A percentile compares a stretch with the other conserved stretches of the same genome.
phyloP scores from a whole-genome alignment of 2,888 invertebrate species.

The Elmis aenea region DNA sequence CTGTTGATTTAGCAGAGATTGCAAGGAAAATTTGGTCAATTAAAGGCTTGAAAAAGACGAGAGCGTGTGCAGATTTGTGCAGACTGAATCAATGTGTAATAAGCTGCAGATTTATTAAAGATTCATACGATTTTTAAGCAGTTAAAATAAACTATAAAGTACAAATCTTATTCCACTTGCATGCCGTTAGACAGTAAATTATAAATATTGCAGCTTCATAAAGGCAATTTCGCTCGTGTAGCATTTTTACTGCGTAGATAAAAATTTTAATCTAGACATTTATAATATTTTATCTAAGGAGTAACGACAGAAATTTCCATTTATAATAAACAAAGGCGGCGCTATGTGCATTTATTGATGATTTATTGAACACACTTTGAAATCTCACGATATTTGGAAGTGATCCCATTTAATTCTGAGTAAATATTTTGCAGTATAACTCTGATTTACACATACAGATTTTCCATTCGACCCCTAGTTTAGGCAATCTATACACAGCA shows the following conservation, averaged over 20 bases:
- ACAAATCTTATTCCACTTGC: conserved; percentile 14
- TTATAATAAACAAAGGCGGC: conserved; percentile 18
- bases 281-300: conserved; percentile 18
- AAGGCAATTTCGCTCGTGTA: conserved; percentile 13
- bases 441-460: conserved; percentile 26
- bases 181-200: conserved; percentile 18
- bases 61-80: too few relatives aligned
- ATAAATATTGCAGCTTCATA: conserved; percentile 18
- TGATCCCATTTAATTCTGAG: conserved; percentile 29
- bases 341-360: conserved; percentile 14
- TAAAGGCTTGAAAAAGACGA: too few relatives aligned
- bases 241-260: conserved; percentile 17
- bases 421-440: conserved; percentile 27
- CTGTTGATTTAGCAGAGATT: too few relatives aligned
- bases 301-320: conserved; percentile 17
- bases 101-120: too few relatives aligned
- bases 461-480: conserved; percentile 21
- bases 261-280: conserved; percentile 19
- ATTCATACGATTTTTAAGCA: too few relatives aligned
- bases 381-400: conserved; percentile 30
- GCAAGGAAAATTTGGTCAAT: too few relatives aligned
- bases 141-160: too few relatives aligned
- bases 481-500: conserved; percentile 14
- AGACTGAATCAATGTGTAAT: too few relatives aligned
- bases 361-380: conserved; percentile 25